A percentile compares a stretch with the other conserved stretches of the same genome.
These are phyloP conservation scores for Eudasyphora cyanicolor DNA, from an alignment of 2,888 invertebrate genomes.

Conservation along the genomic window DNA sequence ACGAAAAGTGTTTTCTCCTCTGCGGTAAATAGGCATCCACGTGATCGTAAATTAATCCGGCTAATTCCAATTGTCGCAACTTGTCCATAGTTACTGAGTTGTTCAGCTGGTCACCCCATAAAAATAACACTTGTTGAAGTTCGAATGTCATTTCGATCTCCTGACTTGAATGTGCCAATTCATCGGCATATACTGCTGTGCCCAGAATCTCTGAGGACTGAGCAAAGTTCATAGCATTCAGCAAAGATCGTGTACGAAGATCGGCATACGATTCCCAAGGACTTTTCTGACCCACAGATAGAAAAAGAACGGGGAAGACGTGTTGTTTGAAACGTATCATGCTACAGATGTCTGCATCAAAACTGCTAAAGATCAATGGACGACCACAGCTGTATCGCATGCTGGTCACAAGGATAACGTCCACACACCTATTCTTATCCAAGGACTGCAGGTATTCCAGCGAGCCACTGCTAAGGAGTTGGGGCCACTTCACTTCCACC, in stretches of 20 bases:
- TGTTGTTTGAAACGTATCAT: constrained; percentile 97
- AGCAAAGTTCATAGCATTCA: constrained; percentile 90
- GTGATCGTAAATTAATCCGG: constrained; percentile 97
- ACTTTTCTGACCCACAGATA: constrained; percentile 78
- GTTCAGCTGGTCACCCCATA: constrained; percentile 97
- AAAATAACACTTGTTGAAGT: constrained; percentile 91
- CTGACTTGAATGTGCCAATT: constrained; percentile 82
- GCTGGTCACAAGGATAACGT: constrained; percentile 89
- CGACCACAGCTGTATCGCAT: constrained; percentile 88
- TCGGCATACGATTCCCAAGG: constrained; percentile 87
- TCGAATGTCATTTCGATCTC: constrained; percentile 85
- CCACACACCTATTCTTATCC: constrained; percentile 95
- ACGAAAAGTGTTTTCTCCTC: constrained; percentile 70
- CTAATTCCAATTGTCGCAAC: constrained; percentile 91
- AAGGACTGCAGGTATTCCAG: constrained; percentile 89
- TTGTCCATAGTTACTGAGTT: constrained; percentile 89
- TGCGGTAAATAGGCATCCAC: constrained; percentile 81
- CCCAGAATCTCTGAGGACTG: constrained; percentile 91
- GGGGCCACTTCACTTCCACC: constrained; percentile 98
- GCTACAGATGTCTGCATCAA: constrained; percentile 96
- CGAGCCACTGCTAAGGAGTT: constrained; percentile 90
- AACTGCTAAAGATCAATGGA: constrained; percentile 94
- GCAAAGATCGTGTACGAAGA: constrained; percentile 88
- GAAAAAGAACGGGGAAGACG: constrained; percentile 95
- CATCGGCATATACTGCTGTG: constrained; percentile 94